A percentile compares a stretch with the other conserved stretches of the same genome.
These are phyloP conservation scores for Dendroctonus valens DNA, from an alignment of 1,140 invertebrate genomes.

Conservation along the genomic window DNA sequence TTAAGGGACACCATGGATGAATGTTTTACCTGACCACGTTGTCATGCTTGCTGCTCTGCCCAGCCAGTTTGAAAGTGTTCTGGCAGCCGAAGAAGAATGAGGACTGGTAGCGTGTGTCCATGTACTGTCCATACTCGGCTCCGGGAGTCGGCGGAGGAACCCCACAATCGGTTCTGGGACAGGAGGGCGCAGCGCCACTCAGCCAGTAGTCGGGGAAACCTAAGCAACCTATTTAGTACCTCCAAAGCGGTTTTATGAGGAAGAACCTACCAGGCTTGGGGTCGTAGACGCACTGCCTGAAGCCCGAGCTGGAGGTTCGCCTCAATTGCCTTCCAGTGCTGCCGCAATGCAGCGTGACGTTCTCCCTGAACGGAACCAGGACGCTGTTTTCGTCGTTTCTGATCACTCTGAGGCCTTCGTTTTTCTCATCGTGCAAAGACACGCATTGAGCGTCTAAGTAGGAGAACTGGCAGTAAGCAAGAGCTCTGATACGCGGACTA, in stretches of 20 bases:
- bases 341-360: slow-evolving; percentile 81
- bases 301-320: slow-evolving; percentile 75
- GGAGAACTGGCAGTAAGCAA: background rate
- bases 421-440: slow-evolving; percentile 83
- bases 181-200: slow-evolving; percentile 79
- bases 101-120: slow-evolving; percentile 86
- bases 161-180: slow-evolving; percentile 85
- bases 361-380: slow-evolving; percentile 83
- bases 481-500: background rate
- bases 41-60: slow-evolving; percentile 87
- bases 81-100: slow-evolving; percentile 96
- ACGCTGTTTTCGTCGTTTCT: slow-evolving; percentile 75
- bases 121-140: slow-evolving; percentile 84
- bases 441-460: slow-evolving; percentile 83
- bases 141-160: slow-evolving; percentile 84
- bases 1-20: too few relatives aligned
- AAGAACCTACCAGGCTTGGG: slow-evolving; percentile 66
- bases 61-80: slow-evolving; percentile 91
- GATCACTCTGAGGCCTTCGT: slow-evolving; percentile 77
- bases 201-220: slow-evolving; percentile 91
- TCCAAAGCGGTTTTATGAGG: slow-evolving; percentile 2
- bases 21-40: slow-evolving; percentile 70
- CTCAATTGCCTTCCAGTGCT: slow-evolving; percentile 73
- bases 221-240: slow-evolving; percentile 10
- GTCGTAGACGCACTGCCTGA: slow-evolving; percentile 94